Conservation (phyloP, 2,888 invertebrate species). For the Lycia hirtaria region DNA sequence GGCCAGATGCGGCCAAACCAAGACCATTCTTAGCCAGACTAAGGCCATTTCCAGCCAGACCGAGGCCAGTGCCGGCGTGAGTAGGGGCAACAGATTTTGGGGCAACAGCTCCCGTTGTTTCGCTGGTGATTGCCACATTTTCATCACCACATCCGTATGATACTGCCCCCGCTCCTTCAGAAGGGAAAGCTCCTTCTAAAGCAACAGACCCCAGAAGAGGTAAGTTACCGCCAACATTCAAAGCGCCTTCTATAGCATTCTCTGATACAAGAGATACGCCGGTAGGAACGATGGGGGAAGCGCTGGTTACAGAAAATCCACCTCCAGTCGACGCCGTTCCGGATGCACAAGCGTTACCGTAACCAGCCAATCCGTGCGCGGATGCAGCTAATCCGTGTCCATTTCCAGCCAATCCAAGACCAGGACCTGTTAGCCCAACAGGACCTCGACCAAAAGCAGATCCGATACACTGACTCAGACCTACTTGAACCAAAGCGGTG, state of each 20-base stretch:
- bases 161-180: conserved; percentile 49
- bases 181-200: conserved; percentile 51
- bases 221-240: conserved; percentile 51
- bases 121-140: conserved; percentile 36
- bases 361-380: neutral
- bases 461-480: conserved; percentile 14
- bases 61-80: neutral
- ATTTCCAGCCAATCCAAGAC: neutral
- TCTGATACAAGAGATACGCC: conserved; percentile 57
- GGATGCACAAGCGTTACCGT: conserved; percentile 11
- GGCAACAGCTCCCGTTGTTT: conserved; percentile 30
- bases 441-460: conserved; percentile 1
- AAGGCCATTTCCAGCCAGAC: neutral
- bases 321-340: conserved; percentile 44
- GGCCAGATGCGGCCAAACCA: neutral
- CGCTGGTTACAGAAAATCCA: conserved; percentile 43
- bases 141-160: conserved; percentile 50
- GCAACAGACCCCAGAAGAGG: conserved; percentile 55
- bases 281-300: conserved; percentile 50
- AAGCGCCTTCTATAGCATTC: conserved; percentile 53
- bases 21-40: neutral
- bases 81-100: conserved; percentile 21
- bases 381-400: neutral
- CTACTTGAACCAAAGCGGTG: conserved; percentile 1
- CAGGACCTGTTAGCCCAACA: conserved; percentile 3